Percentiles rank a stretch among this genome's conserved stretches.
phyloP scores from a whole-genome alignment of 2,888 invertebrate genomes.

The Anoncus sp. region DNA sequence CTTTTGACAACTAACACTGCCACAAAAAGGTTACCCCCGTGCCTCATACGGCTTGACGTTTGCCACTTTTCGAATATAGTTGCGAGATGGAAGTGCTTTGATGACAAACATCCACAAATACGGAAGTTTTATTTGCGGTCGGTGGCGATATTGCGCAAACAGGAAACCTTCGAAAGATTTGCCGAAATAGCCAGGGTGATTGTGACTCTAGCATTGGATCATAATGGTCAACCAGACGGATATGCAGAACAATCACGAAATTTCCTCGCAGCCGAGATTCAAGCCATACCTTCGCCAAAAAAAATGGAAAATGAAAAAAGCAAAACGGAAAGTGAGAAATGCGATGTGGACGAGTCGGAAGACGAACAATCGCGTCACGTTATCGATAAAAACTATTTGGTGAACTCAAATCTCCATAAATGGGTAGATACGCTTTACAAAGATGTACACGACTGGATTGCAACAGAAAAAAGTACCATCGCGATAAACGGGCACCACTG shows the following conservation, averaged over 20 bases:
- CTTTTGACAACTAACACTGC: neutral
- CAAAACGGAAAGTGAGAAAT: neutral
- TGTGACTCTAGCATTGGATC: neutral
- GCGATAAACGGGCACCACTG: too few species aligned
- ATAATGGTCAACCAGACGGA: neutral
- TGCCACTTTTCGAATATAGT: neutral
- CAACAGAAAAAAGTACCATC: neutral
- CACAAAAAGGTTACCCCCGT: neutral
- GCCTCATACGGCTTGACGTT: neutral
- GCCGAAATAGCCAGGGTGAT: neutral
- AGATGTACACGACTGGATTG: neutral
- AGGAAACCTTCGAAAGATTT: neutral
- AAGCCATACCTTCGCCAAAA: too few species aligned
- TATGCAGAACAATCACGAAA: neutral
- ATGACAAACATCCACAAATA: neutral
- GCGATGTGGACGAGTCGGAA: too few species aligned
- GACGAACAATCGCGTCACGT: neutral
- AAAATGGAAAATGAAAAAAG: too few species aligned
- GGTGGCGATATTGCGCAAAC: neutral
- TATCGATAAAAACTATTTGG: neutral
- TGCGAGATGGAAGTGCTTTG: neutral
- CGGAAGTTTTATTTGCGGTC: neutral
- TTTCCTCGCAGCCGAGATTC: too few species aligned
- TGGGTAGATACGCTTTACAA: neutral
- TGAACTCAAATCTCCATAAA: neutral